Percentiles rank a stretch among this genome's conserved stretches.
These are phyloP conservation scores for Melieria omissa DNA, from an alignment of 2,888 invertebrate genomes.

Conservation along the genomic window DNA sequence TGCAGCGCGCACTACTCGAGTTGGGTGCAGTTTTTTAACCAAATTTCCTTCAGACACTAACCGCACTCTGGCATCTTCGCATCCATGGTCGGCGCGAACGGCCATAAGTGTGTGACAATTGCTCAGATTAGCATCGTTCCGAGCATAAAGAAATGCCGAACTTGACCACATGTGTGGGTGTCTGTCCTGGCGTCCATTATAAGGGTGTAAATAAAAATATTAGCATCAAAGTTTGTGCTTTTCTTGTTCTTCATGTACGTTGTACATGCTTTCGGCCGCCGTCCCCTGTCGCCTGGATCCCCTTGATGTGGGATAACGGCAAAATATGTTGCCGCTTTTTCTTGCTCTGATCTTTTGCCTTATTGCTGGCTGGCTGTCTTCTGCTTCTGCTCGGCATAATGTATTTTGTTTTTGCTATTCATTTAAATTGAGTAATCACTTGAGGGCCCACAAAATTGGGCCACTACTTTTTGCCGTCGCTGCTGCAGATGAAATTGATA, in stretches of 20 bases:
- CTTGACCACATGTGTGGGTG: neutral
- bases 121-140: constrained; percentile 34
- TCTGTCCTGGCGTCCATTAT: constrained; percentile 44
- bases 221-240: constrained; percentile 44
- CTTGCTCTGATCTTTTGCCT: constrained; percentile 39
- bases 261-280: too few relatives aligned
- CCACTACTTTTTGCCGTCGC: constrained; percentile 2
- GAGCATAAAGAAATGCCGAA: neutral
- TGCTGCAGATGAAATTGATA: constrained; percentile 47
- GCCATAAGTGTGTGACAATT: constrained; percentile 46
- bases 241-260: too few relatives aligned
- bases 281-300: too few relatives aligned
- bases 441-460: constrained; percentile 40
- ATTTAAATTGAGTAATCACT: constrained; percentile 61
- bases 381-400: constrained; percentile 1
- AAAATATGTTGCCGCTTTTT: constrained; percentile 23
- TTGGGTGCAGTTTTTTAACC: constrained; percentile 30
- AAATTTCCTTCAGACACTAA: constrained; percentile 13
- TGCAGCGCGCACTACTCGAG: neutral
- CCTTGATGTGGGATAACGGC: constrained; percentile 10
- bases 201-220: constrained; percentile 61
- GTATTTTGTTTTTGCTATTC: constrained; percentile 32
- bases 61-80: neutral
- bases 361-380: constrained; percentile 20
- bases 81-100: neutral